Base-by-base conservation (phyloP, 2,797 vertebrate species). In the Trachurus trachurus region DNA sequence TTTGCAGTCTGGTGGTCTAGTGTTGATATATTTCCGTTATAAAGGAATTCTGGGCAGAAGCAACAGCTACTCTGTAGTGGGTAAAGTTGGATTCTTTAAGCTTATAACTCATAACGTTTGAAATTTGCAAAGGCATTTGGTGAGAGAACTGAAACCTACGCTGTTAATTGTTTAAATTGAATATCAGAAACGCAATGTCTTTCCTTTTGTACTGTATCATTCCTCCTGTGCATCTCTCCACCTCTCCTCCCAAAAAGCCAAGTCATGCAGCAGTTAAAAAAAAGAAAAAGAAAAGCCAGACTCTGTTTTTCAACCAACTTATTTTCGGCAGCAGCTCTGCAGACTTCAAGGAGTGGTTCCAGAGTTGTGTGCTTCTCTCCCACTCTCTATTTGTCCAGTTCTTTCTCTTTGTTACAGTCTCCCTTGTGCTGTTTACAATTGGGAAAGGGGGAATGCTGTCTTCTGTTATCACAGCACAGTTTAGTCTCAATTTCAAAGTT, bases 271-370 rank as follows among this genome's bases (percentile, higher is more conserved):
- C 40, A 61, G 59, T 60, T 62, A 5, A 45, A 45, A 44, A 42
- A 12, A 42, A 42, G 12, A 44, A 42, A 12, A 42, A 42, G 12
- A 61, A 71, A 31, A 71, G 54, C 16, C 53, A 66, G 63, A 61
- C 2, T 0, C 42, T 34, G 19, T 44, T 37, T 45, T 13, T 60
- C 29, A 16, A 58, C 71, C 60, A 22, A 13, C 60, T 79, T 21
- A 68, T 79, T 68, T 72, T 64, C 65, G 59, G 52, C 40, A 8
- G 26, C 72, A 39, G 67, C n/a, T 7, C 3, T 16, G 12, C 39
- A 44, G 60, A 9, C 47, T 80, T 45, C 60, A 53, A 40, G 53
- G 39, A 70, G 37, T 26, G 11, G 8, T 16, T 60, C 22, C 17
- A 52, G 50, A 13, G 16, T 69, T 62, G 15, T 37, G 34, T 57